A percentile compares a stretch with the other conserved stretches of the same genome.
phyloP scores from a whole-genome alignment of 2,113 vertebrate genomes.

The Lophura nycthemera region DNA sequence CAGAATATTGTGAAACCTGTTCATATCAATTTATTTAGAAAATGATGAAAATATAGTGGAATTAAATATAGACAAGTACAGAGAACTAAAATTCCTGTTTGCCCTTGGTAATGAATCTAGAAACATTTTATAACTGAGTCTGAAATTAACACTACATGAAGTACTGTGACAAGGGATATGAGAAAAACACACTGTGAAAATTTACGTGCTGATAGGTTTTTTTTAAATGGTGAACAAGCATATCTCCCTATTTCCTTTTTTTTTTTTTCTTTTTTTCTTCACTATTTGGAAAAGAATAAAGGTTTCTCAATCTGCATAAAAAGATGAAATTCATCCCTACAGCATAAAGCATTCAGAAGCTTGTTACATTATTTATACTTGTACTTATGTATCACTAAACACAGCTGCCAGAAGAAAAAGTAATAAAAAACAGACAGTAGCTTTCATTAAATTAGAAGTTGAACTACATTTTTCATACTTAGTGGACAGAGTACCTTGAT shows the following conservation, averaged over 20 bases:
- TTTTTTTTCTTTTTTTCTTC: neutral
- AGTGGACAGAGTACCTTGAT: neutral
- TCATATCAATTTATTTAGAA: neutral
- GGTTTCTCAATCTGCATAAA: neutral
- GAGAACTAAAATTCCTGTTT: neutral
- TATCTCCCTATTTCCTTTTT: neutral
- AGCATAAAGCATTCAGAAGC: neutral
- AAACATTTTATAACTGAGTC: neutral
- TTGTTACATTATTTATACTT: neutral
- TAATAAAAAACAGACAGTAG: neutral
- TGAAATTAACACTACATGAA: neutral
- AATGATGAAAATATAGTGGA: neutral
- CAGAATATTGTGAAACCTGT: neutral
- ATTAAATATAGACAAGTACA: neutral
- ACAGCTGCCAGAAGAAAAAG: neutral
- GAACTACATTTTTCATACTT: neutral
- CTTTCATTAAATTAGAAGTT: neutral
- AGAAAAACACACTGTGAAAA: neutral
- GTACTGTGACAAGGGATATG: neutral
- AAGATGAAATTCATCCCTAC: neutral
- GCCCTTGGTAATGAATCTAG: neutral
- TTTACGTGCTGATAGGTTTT: neutral
- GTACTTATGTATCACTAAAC: neutral
- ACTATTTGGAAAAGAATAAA: neutral
- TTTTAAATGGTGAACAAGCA: neutral